Conservation (phyloP, 2,888 invertebrate genomes). For the Tachina fera region DNA sequence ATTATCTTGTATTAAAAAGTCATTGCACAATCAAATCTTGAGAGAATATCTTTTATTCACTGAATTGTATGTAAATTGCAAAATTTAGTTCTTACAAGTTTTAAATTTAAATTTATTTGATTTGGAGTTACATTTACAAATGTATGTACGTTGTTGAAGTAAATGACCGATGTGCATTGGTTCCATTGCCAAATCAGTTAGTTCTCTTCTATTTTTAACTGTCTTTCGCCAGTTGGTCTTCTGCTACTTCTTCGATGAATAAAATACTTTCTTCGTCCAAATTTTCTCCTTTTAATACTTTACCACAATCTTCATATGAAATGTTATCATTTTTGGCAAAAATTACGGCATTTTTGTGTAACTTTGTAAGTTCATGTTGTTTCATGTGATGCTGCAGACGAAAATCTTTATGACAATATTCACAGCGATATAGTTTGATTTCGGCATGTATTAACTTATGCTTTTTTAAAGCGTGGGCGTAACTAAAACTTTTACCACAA, state of each 20-base stretch:
- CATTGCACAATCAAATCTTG: no score
- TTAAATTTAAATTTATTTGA: no score
- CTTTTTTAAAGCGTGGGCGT: slow-evolving; percentile 79
- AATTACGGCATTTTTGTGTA: slow-evolving; percentile 79
- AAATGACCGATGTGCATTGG: not conserved
- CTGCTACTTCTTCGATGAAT: slow-evolving; percentile 48
- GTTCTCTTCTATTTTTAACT: slow-evolving; percentile 21
- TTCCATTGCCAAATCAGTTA: not conserved
- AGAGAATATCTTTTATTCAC: no score
- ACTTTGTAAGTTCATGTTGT: slow-evolving; percentile 80
- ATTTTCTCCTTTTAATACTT: slow-evolving; percentile 18
- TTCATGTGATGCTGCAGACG: slow-evolving; percentile 81
- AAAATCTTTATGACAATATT: slow-evolving; percentile 80
- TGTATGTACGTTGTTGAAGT: no score
- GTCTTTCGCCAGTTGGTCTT: slow-evolving; percentile 34
- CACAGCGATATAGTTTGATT: slow-evolving; percentile 79
- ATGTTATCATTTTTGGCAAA: slow-evolving; percentile 17
- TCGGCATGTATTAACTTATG: slow-evolving; percentile 81
- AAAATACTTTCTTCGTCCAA: slow-evolving; percentile 43
- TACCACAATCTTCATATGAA: not conserved
- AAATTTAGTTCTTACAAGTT: no score
- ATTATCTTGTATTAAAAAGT: no score
- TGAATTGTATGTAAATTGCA: no score
- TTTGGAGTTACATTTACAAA: no score
- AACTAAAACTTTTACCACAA: slow-evolving; percentile 79